phyloP scores from a whole-genome alignment of 2,113 vertebrate genomes.

The Enhydra lutris region DNA sequence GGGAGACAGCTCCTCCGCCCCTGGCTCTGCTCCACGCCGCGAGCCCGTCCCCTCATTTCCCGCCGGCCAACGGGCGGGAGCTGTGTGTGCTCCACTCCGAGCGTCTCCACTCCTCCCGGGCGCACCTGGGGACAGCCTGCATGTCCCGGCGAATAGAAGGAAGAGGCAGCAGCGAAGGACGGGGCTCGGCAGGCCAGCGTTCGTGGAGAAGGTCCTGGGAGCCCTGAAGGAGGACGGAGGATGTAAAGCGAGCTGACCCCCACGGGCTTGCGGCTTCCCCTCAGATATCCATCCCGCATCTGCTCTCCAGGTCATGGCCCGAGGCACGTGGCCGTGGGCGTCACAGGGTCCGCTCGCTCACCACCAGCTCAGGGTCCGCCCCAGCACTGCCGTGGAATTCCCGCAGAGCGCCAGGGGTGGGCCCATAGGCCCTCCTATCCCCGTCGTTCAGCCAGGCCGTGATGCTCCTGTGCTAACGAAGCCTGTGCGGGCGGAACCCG shows the following conservation, averaged over 20 bases:
- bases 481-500: not conserved
- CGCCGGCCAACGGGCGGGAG: no score
- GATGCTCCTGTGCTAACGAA: rapidly evolving
- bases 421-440: rapidly evolving
- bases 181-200: not conserved
- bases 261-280: rapidly evolving
- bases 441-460: rapidly evolving
- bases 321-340: not conserved
- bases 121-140: rapidly evolving
- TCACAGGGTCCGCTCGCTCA: no score
- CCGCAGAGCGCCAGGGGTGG: rapidly evolving
- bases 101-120: rapidly evolving
- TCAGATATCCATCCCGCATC: rapidly evolving
- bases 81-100: not conserved
- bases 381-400: rapidly evolving
- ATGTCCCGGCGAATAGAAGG: not conserved
- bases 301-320: rapidly evolving
- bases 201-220: no score
- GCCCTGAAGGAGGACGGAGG: rapidly evolving
- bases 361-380: rapidly evolving
- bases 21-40: rapidly evolving
- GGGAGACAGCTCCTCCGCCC: not conserved
- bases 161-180: not conserved
- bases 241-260: not conserved
- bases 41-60: not conserved